Percentiles rank a stretch among this genome's conserved stretches.
phyloP scores from a whole-genome alignment of 2,113 vertebrate genomes.

The Chaetorhynchus papuensis region DNA sequence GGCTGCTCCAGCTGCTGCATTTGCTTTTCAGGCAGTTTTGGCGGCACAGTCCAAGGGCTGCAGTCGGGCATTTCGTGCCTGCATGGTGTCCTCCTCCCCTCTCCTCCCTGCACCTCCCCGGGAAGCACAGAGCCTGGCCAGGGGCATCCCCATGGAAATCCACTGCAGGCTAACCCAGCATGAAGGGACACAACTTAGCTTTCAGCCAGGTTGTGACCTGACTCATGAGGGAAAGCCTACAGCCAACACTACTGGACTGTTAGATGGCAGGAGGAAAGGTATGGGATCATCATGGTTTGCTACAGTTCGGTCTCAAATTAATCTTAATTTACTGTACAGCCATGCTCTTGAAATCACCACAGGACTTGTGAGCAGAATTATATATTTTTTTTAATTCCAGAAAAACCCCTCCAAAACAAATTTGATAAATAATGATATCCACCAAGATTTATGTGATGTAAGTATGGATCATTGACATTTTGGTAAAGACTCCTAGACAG shows the following conservation, averaged over 20 bases:
- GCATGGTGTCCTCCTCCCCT: background rate
- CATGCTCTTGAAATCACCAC: background rate
- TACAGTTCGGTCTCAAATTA: background rate
- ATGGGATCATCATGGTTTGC: background rate
- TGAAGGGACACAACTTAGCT: background rate
- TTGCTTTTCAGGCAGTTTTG: background rate
- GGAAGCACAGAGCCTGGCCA: background rate
- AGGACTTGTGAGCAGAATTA: background rate
- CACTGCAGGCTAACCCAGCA: background rate
- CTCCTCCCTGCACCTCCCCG: fast-evolving
- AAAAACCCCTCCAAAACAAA: background rate
- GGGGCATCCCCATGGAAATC: background rate
- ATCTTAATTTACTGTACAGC: background rate
- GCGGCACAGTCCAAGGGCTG: background rate
- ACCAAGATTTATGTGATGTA: background rate
- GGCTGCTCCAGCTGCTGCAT: background rate
- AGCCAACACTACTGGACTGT: background rate
- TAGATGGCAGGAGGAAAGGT: background rate
- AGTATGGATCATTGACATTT: background rate
- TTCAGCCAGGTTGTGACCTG: background rate
- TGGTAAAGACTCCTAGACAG: background rate
- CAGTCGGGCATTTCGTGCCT: background rate
- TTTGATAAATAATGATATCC: background rate
- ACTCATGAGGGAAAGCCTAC: background rate
- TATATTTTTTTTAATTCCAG: background rate